phyloP scores from a whole-genome alignment of 92 coral and sea anemone species.

The Zoanthus sansibaricus region DNA sequence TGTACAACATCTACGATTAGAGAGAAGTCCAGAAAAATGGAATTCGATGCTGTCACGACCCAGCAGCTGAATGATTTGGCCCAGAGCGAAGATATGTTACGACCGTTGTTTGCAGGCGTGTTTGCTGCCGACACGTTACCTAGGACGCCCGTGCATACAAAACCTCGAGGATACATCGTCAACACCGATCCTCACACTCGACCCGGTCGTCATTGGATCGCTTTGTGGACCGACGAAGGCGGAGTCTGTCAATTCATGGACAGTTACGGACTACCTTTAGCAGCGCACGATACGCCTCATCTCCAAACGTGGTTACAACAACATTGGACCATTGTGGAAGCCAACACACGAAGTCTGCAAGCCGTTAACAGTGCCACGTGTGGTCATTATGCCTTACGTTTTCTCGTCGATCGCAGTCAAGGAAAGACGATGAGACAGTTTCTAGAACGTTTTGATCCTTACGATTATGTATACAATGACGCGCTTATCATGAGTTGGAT shows the following conservation, averaged over 20 bases:
- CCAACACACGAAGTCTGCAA: background rate
- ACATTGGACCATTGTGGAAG: background rate
- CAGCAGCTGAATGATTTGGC: background rate
- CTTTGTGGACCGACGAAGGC: background rate
- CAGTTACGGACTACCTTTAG: constrained; percentile 2
- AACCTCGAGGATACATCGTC: constrained; percentile 6
- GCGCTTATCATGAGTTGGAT: background rate
- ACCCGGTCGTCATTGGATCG: background rate
- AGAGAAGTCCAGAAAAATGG: background rate
- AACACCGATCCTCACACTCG: background rate
- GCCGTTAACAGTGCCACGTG: background rate
- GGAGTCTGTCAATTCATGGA: background rate
- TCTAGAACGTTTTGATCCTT: background rate
- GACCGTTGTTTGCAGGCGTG: background rate
- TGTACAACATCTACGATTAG: background rate
- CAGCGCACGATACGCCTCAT: background rate
- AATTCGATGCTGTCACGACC: constrained; percentile 10
- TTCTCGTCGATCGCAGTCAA: background rate
- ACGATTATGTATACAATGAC: constrained; percentile 8
- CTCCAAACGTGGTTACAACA: background rate
- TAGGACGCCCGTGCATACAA: background rate
- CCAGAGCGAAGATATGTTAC: background rate
- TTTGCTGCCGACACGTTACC: background rate
- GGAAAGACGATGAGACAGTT: background rate
- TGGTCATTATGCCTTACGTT: background rate